These are phyloP conservation scores for Columba janthina DNA, from an alignment of 2,113 vertebrate species.

Conservation along the genomic window DNA sequence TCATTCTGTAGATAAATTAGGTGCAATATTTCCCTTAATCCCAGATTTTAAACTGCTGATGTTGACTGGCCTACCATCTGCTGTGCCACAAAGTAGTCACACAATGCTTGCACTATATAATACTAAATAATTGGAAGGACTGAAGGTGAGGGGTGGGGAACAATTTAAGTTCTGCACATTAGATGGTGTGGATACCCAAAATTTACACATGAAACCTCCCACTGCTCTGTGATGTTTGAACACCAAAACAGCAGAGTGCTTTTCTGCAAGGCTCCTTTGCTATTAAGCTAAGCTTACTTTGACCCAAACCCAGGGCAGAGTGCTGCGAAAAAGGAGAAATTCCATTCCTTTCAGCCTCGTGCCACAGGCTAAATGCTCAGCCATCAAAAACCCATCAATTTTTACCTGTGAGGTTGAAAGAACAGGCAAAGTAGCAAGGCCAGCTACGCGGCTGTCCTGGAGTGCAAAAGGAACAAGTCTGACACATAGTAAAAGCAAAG, in stretches of 20 bases:
- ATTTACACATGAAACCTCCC: background rate
- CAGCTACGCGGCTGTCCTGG: background rate
- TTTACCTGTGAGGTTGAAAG: background rate
- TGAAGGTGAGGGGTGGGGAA: background rate
- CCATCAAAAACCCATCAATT: background rate
- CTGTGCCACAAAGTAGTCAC: background rate
- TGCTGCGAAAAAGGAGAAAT: background rate
- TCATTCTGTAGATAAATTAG: background rate
- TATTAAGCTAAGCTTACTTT: background rate
- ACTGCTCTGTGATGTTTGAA: background rate
- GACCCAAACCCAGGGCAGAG: background rate
- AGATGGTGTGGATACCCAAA: background rate
- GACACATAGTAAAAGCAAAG: background rate
- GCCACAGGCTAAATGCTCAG: background rate
- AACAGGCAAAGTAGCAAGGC: background rate
- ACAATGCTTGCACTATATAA: background rate
- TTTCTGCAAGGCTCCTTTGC: background rate
- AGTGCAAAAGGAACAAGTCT: background rate
- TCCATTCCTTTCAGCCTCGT: background rate
- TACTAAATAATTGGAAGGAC: background rate
- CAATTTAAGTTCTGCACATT: background rate
- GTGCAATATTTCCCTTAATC: background rate
- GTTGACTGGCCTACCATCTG: background rate
- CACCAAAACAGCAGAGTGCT: background rate
- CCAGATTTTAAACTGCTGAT: background rate